Evolutionary conservation across 2,888 invertebrate genomes (phyloP).

Genomic region (Unio pictorum): DNA sequence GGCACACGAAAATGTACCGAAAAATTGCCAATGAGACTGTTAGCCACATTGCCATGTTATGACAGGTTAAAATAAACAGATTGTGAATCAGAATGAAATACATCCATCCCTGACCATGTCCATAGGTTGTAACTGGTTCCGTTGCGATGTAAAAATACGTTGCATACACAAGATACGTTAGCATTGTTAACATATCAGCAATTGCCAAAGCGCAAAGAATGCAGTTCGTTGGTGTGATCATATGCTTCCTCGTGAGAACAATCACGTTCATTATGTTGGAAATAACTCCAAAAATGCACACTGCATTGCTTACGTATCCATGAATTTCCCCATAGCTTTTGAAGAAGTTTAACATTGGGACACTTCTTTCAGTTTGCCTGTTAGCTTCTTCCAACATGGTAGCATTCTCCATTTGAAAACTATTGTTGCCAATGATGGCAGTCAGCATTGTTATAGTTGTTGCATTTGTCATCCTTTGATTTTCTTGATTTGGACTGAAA

Average conservation of each 20-base stretch:
- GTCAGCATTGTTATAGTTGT: no score
- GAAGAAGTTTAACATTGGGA: conserved; percentile 46
- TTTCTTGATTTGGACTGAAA: no score
- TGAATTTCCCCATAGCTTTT: conserved; percentile 75
- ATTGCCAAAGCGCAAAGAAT: conserved; percentile 89
- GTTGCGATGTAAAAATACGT: conserved; percentile 61
- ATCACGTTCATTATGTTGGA: conserved; percentile 94
- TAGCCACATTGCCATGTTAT: conserved; percentile 93
- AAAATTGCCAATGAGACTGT: conserved; percentile 94
- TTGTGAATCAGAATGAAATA: conserved; percentile 65
- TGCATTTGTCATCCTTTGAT: no score
- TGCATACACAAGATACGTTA: conserved; percentile 84
- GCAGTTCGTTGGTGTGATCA: conserved; percentile 91
- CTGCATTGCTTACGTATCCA: conserved; percentile 87
- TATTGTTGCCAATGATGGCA: no score
- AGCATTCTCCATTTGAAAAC: no score
- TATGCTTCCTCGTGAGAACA: conserved; percentile 87
- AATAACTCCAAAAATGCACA: conserved; percentile 91
- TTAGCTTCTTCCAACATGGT: no score
- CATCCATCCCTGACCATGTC: conserved; percentile 66
- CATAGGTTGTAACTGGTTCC: conserved; percentile 31
- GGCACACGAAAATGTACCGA: conserved; percentile 79
- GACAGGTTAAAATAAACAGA: conserved; percentile 72
- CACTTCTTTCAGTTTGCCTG: no score
- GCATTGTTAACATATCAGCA: conserved; percentile 90